phyloP scores from a whole-genome alignment of 2,113 vertebrate species.

The Plotosus lineatus region DNA sequence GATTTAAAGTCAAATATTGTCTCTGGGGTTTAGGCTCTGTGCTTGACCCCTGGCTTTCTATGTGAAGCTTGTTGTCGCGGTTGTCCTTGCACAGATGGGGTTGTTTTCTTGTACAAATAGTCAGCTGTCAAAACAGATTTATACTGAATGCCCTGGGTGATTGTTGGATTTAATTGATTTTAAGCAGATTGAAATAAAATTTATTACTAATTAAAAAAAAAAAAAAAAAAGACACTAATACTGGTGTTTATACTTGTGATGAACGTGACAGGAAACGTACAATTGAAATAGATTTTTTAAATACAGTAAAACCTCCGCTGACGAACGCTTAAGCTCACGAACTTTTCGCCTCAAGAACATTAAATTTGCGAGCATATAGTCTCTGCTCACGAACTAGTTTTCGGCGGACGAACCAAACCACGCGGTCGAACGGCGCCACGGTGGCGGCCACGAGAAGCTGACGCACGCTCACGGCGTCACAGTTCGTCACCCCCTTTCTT shows the following conservation, averaged over 20 bases:
- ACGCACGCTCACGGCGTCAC: too few relatives aligned
- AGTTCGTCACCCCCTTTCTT: too few relatives aligned
- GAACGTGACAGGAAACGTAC: background rate
- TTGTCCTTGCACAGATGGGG: slow-evolving; percentile 45
- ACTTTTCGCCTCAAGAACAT: too few relatives aligned
- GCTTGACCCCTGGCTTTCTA: slow-evolving; percentile 32
- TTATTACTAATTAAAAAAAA: slow-evolving; percentile 7
- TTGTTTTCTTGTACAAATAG: slow-evolving; percentile 44
- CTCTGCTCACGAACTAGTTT: too few relatives aligned
- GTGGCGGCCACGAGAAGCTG: too few relatives aligned
- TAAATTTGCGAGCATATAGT: too few relatives aligned
- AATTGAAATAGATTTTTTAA: background rate
- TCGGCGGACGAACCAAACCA: too few relatives aligned
- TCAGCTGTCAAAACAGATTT: slow-evolving; percentile 53
- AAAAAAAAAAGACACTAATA: background rate
- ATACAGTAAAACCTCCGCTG: background rate
- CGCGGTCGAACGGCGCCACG: too few relatives aligned
- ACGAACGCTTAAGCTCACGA: too few relatives aligned
- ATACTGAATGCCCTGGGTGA: slow-evolving; percentile 13
- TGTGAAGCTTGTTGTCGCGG: slow-evolving; percentile 37
- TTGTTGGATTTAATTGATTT: slow-evolving; percentile 36
- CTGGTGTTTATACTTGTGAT: slow-evolving; percentile 4
- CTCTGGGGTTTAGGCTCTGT: slow-evolving; percentile 22
- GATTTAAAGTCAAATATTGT: slow-evolving; percentile 42
- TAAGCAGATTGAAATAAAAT: slow-evolving; percentile 30